Conservation (phyloP, 2,113 vertebrate species). For the Gila orcuttii region DNA sequence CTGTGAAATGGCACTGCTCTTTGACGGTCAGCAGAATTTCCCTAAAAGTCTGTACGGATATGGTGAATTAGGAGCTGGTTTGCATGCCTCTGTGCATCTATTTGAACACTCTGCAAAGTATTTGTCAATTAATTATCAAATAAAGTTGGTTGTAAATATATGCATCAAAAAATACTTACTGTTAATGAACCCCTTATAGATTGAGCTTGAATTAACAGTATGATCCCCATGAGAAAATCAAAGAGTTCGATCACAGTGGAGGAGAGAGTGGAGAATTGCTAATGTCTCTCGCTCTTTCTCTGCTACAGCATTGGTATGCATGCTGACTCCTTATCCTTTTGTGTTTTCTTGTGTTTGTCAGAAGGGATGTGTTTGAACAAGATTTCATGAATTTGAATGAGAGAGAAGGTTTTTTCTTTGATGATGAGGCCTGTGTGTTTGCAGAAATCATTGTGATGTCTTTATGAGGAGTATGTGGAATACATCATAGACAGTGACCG, state of each 20-base stretch:
- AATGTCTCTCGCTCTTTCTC: conserved; percentile 19
- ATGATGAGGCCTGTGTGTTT: conserved; percentile 43
- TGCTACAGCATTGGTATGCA: conserved; percentile 32
- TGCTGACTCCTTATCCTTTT: not conserved
- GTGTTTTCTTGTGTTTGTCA: conserved; percentile 44
- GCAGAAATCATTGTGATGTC: conserved; percentile 36
- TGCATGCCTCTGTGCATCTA: not conserved
- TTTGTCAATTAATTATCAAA: not conserved
- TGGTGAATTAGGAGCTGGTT: conserved; percentile 8
- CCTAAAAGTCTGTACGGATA: conserved; percentile 14
- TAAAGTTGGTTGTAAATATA: not conserved
- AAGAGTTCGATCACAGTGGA: conserved; percentile 10
- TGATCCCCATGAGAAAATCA: not conserved
- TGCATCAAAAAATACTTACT: not conserved
- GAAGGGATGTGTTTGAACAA: conserved; percentile 43
- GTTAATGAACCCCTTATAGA: not conserved
- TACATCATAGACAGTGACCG: conserved; percentile 8
- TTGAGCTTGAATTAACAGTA: not conserved
- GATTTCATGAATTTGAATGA: conserved; percentile 37
- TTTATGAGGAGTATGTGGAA: conserved; percentile 29
- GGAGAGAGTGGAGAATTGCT: not conserved
- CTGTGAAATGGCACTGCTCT: conserved; percentile 34
- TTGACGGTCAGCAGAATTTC: conserved; percentile 46
- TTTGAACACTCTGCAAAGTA: not conserved
- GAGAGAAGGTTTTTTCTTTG: conserved; percentile 21